Base-by-base conservation (phyloP, 1,140 invertebrate genomes). In the Drosophila burlai region DNA sequence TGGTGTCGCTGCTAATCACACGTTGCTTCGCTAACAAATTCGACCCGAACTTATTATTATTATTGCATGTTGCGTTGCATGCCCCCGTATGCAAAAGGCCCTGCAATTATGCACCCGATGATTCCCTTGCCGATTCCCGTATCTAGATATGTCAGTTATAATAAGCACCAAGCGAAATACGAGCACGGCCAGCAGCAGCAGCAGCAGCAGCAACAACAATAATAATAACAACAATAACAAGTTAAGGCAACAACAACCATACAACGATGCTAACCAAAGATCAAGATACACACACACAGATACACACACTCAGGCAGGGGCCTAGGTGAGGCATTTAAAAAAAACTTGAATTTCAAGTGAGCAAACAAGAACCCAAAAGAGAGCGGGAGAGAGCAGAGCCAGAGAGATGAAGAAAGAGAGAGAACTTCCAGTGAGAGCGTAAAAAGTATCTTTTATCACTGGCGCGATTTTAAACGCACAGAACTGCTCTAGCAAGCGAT, bases 81-180 rank as follows among this genome's bases (percentile, higher is more conserved):
- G 50, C 36, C 36, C 59, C 45, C 62, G 54, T 72, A 78, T 81
- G 82, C 82, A 79, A 81, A 85, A 81, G 80, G 65, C 69, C 59
- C 63, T 42, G 68, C 82, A 84, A 84, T 85, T 85, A 85, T 85
- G 79, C 79, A 64, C 42, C 54, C 57, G 38, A 29, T 61, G 43
- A 34, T 49, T 34, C 54, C 42, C 45, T 36, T 21, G 43, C 65
- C 65, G 49, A 69, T 58, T 71, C 36, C 52, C 55, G 21, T 84
- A 85, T 85, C 82, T 85, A 79, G 82, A 85, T 85, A 85, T 78
- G 82, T 85, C 82, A 85, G 82, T 85, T 85, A 81, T 85, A 85
- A 85, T 85, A 85, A 85, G 82, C 82, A 85, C 74, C 74, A 71
- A 47, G 61, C 61, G 82, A 85, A 85, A 85, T 85, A 85, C 82